A percentile compares a stretch with the other conserved stretches of the same genome.
Evolutionary conservation across 2,888 invertebrate genomes (phyloP).

Genomic region (Plutella xylostella): DNA sequence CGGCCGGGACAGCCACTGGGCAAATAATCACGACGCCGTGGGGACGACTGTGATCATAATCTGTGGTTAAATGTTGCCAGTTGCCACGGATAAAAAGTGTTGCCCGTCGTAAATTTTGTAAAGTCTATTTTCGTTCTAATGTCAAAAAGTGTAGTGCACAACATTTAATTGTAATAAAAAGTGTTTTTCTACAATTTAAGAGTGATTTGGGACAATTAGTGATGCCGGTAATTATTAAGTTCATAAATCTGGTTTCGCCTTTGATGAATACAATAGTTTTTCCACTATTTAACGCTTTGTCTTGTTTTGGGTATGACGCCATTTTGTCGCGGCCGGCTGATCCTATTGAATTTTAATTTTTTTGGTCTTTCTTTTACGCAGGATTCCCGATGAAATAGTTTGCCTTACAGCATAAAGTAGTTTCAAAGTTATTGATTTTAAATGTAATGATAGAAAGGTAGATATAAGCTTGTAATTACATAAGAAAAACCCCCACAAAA

Average conservation of each 20-base stretch:
- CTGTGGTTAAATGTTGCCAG: no score
- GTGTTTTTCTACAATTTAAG: constrained; percentile 1
- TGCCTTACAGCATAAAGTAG: background rate
- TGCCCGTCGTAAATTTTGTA: no score
- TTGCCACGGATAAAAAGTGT: no score
- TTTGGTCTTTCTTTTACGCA: constrained; percentile 28
- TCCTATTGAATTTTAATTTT: constrained; percentile 48
- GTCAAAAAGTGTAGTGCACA: constrained; percentile 59
- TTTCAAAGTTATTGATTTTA: background rate
- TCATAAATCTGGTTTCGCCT: background rate
- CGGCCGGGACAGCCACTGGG: no score
- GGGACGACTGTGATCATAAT: no score
- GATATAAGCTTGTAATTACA: constrained; percentile 18
- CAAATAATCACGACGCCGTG: no score
- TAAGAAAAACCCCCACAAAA: constrained; percentile 19
- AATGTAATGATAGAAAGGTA: background rate
- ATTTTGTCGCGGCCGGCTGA: constrained; percentile 70
- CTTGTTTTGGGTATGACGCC: constrained; percentile 43
- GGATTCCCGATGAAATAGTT: constrained; percentile 21
- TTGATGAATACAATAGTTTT: constrained; percentile 2
- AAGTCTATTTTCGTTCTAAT: constrained; percentile 38
- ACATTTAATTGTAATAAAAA: constrained; percentile 25
- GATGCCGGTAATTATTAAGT: background rate
- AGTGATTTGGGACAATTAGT: constrained; percentile 1
- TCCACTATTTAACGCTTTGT: constrained; percentile 4